These are phyloP conservation scores for Drosophila fuyamai DNA, from an alignment of 1,140 invertebrate species.

Conservation along the genomic window DNA sequence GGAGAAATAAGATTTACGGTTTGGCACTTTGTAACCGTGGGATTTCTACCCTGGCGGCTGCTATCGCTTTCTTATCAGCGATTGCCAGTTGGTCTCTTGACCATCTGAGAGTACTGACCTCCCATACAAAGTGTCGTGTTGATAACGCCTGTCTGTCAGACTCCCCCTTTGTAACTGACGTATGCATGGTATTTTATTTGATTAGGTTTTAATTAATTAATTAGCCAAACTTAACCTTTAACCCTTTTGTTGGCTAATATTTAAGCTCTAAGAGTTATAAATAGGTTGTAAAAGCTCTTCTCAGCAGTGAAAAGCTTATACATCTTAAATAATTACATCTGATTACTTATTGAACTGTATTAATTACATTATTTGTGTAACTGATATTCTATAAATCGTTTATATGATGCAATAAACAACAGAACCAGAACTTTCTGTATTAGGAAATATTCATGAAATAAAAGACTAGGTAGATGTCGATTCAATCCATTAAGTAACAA, in stretches of 20 bases:
- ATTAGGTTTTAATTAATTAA: conserved; percentile 4
- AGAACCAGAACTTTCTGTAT: background rate
- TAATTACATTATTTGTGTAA: background rate
- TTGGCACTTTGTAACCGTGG: background rate
- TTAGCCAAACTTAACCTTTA: background rate
- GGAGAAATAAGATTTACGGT: background rate
- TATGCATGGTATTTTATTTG: background rate
- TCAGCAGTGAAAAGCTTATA: background rate
- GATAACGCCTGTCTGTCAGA: conserved; percentile 11
- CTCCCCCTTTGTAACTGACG: background rate
- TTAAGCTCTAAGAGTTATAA: background rate
- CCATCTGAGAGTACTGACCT: conserved; percentile 35
- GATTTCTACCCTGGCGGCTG: background rate
- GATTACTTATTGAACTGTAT: background rate
- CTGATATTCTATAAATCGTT: background rate
- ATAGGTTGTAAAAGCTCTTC: background rate
- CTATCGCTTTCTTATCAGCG: conserved; percentile 30
- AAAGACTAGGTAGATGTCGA: background rate
- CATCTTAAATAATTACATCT: background rate
- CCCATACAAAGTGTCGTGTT: conserved; percentile 3
- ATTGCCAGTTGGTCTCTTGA: background rate
- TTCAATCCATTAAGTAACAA: too few species aligned
- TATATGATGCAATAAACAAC: background rate
- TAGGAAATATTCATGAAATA: background rate
- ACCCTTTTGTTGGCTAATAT: too few species aligned